These are phyloP conservation scores for Urocitellus parryii DNA, from an alignment of 2,113 vertebrate genomes.

Conservation along the genomic window DNA sequence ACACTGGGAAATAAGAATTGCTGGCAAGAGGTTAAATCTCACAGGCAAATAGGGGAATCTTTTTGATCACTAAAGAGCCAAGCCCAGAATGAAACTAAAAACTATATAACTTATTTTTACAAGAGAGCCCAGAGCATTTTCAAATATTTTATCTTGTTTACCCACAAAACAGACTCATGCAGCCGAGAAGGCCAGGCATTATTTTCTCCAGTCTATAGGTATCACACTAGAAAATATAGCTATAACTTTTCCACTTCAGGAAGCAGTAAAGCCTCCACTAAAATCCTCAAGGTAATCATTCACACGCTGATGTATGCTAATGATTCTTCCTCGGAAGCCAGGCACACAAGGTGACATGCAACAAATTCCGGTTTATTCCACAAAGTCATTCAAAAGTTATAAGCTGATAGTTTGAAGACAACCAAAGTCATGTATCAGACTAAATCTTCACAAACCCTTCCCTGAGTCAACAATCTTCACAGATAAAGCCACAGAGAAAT, in stretches of 20 bases:
- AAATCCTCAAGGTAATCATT: constrained; percentile 75
- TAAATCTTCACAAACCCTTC: constrained; percentile 53
- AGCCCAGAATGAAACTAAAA: constrained; percentile 15
- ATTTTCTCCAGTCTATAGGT: constrained; percentile 32
- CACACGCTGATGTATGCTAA: constrained; percentile 76
- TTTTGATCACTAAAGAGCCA: not conserved
- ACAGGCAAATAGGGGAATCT: not conserved
- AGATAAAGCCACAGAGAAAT: constrained; percentile 1
- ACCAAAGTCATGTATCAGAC: constrained; percentile 46
- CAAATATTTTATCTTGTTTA: constrained; percentile 70
- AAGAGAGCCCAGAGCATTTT: constrained; percentile 9
- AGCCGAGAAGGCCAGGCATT: constrained; percentile 2
- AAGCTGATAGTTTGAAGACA: constrained; percentile 60
- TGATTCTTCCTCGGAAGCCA: constrained; percentile 56
- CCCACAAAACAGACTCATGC: constrained; percentile 11
- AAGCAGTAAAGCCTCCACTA: constrained; percentile 70
- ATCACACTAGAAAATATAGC: constrained; percentile 70
- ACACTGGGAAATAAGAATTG: not conserved
- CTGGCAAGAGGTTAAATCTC: constrained; percentile 28
- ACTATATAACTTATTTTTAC: constrained; percentile 14
- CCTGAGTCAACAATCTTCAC: not conserved
- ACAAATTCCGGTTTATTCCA: constrained; percentile 62
- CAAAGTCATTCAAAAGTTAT: constrained; percentile 70
- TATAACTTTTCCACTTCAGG: constrained; percentile 75
- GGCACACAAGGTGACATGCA: constrained; percentile 56